A percentile compares a stretch with the other conserved stretches of the same genome.
Evolutionary conservation across 2,113 vertebrate species (phyloP).

Genomic region (Hemicordylus capensis): DNA sequence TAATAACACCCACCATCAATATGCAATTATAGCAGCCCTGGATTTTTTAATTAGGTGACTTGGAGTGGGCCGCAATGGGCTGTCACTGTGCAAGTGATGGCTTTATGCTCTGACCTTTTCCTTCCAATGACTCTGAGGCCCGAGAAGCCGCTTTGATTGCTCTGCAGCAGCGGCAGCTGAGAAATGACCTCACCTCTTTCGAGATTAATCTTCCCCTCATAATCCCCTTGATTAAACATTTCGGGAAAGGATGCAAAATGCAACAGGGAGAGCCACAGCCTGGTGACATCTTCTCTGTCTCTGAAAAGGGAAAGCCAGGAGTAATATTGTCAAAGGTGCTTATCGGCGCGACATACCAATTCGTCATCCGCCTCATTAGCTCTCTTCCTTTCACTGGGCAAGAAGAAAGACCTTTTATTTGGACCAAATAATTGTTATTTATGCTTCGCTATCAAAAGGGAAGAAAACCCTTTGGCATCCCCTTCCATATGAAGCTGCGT

Average conservation of each 20-base stretch:
- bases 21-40: not conserved
- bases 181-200: constrained; percentile 33
- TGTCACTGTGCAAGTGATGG: not conserved
- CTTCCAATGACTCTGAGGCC: not conserved
- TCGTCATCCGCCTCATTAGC: not conserved
- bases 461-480: no score
- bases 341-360: not conserved
- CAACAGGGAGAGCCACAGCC: constrained; percentile 28
- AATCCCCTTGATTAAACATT: constrained; percentile 46
- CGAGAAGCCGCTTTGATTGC: not conserved
- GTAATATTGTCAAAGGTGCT: no score
- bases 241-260: constrained; percentile 25
- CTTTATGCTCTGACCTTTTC: not conserved
- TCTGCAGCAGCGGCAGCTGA: not conserved
- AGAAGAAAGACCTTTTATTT: not conserved
- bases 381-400: accelerated
- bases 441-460: not conserved
- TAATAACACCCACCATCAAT: not conserved
- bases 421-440: not conserved
- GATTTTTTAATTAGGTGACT: not conserved
- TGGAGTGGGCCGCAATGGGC: not conserved
- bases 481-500: no score
- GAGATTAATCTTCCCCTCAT: constrained; percentile 48
- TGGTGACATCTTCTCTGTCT: not conserved
- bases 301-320: constrained; percentile 5